Percentiles rank a stretch among this genome's conserved stretches.
Evolutionary conservation across 1,140 invertebrate species (phyloP).

Genomic region (Pogonomyrmex californicus): DNA sequence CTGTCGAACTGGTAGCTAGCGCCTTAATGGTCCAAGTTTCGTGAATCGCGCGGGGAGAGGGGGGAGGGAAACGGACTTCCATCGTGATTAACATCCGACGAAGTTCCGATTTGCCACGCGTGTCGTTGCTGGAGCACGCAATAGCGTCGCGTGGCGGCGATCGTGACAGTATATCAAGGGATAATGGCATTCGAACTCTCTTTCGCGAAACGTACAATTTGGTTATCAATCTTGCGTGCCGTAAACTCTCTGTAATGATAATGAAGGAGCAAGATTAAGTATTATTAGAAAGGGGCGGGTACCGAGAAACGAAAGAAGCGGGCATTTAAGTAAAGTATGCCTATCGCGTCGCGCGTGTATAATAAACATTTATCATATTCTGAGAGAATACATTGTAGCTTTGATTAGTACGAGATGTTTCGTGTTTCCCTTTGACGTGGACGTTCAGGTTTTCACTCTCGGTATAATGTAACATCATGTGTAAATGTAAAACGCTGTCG

Average conservation of each 20-base stretch:
- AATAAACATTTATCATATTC: conserved; percentile 1
- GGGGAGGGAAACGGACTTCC: not conserved
- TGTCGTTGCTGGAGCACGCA: conserved; percentile 25
- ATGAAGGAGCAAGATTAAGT: conserved; percentile 3
- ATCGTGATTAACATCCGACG: conserved; percentile 53
- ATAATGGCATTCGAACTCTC: conserved; percentile 18
- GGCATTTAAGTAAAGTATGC: not conserved
- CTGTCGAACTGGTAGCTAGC: conserved; percentile 64
- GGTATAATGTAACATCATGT: not conserved
- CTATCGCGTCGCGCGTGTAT: not conserved
- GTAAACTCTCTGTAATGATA: not conserved
- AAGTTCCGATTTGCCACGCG: conserved; percentile 26
- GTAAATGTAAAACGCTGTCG: not conserved
- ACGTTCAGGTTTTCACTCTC: not conserved
- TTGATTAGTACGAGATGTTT: not conserved
- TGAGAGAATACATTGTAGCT: not conserved
- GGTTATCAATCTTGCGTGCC: conserved; percentile 10
- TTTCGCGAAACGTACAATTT: conserved; percentile 17
- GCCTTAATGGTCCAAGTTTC: conserved; percentile 37
- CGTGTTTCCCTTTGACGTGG: not conserved
- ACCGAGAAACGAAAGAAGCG: not conserved
- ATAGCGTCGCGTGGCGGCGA: conserved; percentile 12
- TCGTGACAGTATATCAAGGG: conserved; percentile 29
- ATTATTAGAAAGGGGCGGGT: not conserved
- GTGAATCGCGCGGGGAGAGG: conserved; percentile 33